Evolutionary conservation across 2,113 vertebrate species (phyloP), one percentile per base, ranked within the genome.

Genomic region (Notothenia coriiceps): DNA sequence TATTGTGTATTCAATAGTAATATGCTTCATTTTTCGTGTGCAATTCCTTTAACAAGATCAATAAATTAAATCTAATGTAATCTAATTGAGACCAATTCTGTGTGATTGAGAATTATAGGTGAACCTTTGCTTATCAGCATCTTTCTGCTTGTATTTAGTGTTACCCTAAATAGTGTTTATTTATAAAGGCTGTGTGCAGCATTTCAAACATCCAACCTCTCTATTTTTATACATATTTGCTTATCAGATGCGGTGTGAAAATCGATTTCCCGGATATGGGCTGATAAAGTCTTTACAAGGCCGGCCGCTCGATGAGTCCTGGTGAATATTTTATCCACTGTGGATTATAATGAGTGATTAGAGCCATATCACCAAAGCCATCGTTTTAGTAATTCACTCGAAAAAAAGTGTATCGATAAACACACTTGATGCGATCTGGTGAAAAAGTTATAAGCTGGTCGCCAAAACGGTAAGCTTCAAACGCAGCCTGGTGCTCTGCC

Each of bases 341-440:
- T 91, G 92, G 90, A 89, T 91, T 86, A 87, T 86, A 88, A 91
- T 81, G 88, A 90, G 89, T 82, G 90, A 89, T 92, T 90, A 10
- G n/a, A 57, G 82, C 63, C 83, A 4, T 82, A 90, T 88, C 88
- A 72, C 78, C 75, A n/a, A 2, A 70, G 57, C 62, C 82, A 67
- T 68, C 77, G 65, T 74, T 51, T 70, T 84, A 79, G 87, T 92
- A 83, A 89, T 89, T 85, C 66, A 87, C 35, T 35, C 80, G 1
- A 9, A 35, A 66, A 66, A 80, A 86, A 88, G 62, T 74, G 46
- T 79, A 77, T 86, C 52, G 49, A 86, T 86, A 87, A 89, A 89
- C 86, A 90, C 6, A 22, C 20, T 49, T 62, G 68, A 73, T 70
- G 71, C n/a, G 50, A 85, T 68, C 60, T 44, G 22, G 54, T 55